Conservation (phyloP, 2,888 invertebrate species). For the Seira musarum region DNA sequence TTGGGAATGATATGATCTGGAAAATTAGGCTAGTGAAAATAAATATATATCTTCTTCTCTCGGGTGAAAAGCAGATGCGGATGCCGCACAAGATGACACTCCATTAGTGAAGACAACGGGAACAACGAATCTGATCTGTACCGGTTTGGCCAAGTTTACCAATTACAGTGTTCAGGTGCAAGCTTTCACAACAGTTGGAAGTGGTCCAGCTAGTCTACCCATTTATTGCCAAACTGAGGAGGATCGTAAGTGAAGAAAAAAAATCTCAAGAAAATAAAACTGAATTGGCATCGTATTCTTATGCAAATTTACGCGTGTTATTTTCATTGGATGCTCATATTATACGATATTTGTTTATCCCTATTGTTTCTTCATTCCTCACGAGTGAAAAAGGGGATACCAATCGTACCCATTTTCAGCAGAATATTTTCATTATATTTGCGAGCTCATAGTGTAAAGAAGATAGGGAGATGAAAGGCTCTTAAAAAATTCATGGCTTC, state of each 20-base stretch:
- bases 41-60: neutral
- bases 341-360: no score
- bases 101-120: slow-evolving; percentile 74
- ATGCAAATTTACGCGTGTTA: no score
- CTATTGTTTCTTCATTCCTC: no score
- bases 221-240: slow-evolving; percentile 84
- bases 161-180: slow-evolving; percentile 87
- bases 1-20: no score
- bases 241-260: slow-evolving; percentile 76
- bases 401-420: no score
- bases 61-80: neutral
- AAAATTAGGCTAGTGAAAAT: neutral
- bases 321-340: no score
- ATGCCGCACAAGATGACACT: slow-evolving; percentile 41
- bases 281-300: no score
- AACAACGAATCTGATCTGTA: slow-evolving; percentile 80
- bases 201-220: slow-evolving; percentile 80
- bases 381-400: no score
- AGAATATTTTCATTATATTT: no score
- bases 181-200: slow-evolving; percentile 85
- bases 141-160: slow-evolving; percentile 82
- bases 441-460: no score
- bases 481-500: slow-evolving; percentile 39
- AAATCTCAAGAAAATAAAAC: slow-evolving; percentile 29
- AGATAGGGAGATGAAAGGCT: no score